A percentile compares a stretch with the other conserved stretches of the same genome.
phyloP scores from a whole-genome alignment of 2,113 vertebrate species.

The Hydrolagus affinis region DNA sequence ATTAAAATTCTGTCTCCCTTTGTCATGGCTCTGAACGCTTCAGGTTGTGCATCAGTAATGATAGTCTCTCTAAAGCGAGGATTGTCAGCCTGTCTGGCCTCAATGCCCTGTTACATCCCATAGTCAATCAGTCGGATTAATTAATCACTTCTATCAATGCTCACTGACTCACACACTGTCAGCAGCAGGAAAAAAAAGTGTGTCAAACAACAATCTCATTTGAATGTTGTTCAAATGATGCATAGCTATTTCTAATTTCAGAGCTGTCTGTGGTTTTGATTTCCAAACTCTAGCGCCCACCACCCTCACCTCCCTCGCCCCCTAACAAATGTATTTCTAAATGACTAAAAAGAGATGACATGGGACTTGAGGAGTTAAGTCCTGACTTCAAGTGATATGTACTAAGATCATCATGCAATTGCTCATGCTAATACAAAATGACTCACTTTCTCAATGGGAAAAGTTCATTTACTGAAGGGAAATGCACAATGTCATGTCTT shows the following conservation, averaged over 20 bases:
- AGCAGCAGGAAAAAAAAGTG: not conserved
- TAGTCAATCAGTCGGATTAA: slow-evolving; percentile 6
- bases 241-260: not conserved
- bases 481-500: too few relatives aligned
- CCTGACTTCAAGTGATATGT: not conserved
- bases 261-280: not conserved
- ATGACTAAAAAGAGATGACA: not conserved
- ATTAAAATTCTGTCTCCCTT: not conserved
- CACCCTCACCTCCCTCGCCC: not conserved
- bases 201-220: not conserved
- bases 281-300: not conserved
- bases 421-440: too few relatives aligned
- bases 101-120: not conserved
- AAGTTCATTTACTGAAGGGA: too few relatives aligned
- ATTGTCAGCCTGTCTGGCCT: not conserved
- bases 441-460: too few relatives aligned
- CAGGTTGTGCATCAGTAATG: not conserved
- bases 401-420: not conserved
- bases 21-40: not conserved
- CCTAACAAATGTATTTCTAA: too few relatives aligned
- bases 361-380: not conserved
- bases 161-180: not conserved
- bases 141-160: not conserved
- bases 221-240: not conserved
- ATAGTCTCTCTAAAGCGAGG: not conserved